These are phyloP conservation scores for Nothura maculosa DNA, from an alignment of 2,797 vertebrate species.

Conservation along the genomic window DNA sequence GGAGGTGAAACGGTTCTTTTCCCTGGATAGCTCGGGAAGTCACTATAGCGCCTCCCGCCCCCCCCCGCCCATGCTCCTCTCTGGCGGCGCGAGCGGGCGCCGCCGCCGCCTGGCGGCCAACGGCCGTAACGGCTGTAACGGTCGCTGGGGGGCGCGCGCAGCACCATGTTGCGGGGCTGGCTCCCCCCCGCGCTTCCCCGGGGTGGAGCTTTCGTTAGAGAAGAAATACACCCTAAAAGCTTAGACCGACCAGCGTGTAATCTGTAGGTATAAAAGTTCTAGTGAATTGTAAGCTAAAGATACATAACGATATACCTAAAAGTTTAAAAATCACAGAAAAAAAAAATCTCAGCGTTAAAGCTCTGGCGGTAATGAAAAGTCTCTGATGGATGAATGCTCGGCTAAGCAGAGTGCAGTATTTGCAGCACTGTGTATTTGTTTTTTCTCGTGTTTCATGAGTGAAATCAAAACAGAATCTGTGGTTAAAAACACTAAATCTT, in stretches of 20 bases:
- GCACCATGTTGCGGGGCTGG: too few relatives aligned
- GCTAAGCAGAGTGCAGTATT: fast-evolving
- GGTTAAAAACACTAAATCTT: too few relatives aligned
- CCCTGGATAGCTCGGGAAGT: fast-evolving
- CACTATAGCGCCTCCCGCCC: neutral
- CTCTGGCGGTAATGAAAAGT: neutral
- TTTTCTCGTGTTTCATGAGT: neutral
- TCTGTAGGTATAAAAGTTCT: fast-evolving
- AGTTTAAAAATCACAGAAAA: neutral
- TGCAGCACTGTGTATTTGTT: neutral
- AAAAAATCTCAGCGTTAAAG: too few relatives aligned
- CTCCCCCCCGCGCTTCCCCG: too few relatives aligned
- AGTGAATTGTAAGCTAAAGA: neutral
- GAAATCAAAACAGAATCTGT: neutral
- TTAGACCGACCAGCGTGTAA: fast-evolving
- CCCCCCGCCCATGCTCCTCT: too few relatives aligned
- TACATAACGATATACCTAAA: too few relatives aligned
- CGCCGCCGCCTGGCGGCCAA: too few relatives aligned
- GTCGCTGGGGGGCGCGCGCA: fast-evolving
- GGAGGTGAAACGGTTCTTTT: neutral
- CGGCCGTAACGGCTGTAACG: neutral
- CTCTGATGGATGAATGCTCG: fast-evolving
- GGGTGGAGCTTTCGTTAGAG: neutral
- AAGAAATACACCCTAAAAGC: fast-evolving
- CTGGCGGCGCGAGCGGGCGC: neutral